Percentiles rank a stretch among this genome's conserved stretches.
Conservation (phyloP, 23 tunicate species). For the Phallusia fumigata region DNA sequence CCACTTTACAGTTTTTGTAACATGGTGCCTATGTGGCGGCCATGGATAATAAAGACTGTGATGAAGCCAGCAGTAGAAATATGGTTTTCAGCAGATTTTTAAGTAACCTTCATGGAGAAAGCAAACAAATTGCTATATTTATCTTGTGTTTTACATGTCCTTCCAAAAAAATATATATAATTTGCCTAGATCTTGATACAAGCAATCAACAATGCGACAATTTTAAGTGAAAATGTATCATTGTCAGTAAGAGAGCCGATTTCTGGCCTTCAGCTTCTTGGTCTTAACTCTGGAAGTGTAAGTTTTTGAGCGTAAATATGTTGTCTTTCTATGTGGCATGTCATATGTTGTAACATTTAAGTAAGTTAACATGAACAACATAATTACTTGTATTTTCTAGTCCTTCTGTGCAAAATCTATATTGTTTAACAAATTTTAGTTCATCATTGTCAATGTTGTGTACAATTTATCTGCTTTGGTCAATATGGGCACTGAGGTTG, state of each 20-base stretch:
- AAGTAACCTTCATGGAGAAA: no score
- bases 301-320: neutral
- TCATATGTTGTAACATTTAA: neutral
- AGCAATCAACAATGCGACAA: slow-evolving; percentile 5
- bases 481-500: neutral
- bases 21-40: no score
- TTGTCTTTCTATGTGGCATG: no score
- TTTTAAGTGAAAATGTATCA: neutral
- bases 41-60: no score
- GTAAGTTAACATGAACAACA: no score
- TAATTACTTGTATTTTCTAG: no score
- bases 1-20: no score
- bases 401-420: no score
- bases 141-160: no score
- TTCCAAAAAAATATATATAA: neutral
- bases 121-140: no score
- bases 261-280: slow-evolving; percentile 1
- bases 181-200: neutral
- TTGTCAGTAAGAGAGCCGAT: neutral
- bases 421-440: neutral
- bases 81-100: no score
- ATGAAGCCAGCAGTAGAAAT: no score
- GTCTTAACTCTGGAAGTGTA: neutral
- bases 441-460: neutral
- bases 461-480: slow-evolving; percentile 6